phyloP scores from a whole-genome alignment of 2,113 vertebrate genomes.

The Bujurquina vittata region DNA sequence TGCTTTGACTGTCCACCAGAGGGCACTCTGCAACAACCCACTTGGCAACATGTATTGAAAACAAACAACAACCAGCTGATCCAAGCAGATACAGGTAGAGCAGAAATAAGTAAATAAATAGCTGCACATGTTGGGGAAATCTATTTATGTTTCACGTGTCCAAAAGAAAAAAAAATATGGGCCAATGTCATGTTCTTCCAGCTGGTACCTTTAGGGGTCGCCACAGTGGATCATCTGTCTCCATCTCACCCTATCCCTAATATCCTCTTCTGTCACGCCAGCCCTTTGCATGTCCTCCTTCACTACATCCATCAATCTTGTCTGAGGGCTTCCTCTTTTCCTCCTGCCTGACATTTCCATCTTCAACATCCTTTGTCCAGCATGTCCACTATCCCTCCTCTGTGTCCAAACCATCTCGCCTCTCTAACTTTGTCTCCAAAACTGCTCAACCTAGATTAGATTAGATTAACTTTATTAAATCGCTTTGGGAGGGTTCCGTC shows the following conservation, averaged over 20 bases:
- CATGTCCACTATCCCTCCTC: neutral
- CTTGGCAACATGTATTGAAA: neutral
- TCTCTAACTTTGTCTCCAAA: neutral
- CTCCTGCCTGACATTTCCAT: neutral
- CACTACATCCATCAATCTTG: neutral
- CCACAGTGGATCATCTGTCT: neutral
- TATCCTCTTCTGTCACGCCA: neutral
- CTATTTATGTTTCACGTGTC: neutral
- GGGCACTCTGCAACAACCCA: neutral
- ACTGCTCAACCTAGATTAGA: no score
- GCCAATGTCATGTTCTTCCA: no score
- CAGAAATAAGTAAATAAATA: accelerated
- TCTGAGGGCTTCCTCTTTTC: neutral
- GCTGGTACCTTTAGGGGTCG: no score
- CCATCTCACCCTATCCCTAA: neutral
- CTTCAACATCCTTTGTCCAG: neutral
- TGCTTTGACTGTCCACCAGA: neutral
- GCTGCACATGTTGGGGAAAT: accelerated
- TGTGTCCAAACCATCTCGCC: neutral
- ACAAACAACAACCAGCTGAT: neutral
- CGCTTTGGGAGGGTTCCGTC: no score
- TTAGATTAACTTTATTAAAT: no score
- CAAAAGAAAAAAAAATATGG: no score
- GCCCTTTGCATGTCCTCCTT: neutral
- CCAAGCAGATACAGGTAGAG: neutral